phyloP scores from a whole-genome alignment of 64 coral and sea anemone species.

The Stichodactyla helianthus region DNA sequence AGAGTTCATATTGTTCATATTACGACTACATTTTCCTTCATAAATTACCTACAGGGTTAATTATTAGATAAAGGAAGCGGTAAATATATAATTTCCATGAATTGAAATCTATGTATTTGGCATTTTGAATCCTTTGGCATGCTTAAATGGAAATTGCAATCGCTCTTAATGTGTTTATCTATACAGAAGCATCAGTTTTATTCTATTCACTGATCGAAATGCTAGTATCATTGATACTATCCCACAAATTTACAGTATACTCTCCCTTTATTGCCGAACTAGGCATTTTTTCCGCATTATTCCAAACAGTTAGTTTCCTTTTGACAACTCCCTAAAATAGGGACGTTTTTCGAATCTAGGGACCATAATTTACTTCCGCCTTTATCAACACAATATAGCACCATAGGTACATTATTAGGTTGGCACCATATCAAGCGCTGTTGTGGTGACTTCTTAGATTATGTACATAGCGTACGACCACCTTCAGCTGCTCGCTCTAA shows the following conservation, averaged over 20 bases:
- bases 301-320: not conserved
- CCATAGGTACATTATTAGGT: not conserved
- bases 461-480: not conserved
- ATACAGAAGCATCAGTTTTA: not conserved
- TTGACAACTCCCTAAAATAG: conserved; percentile 2
- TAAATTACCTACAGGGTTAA: too few species aligned
- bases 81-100: too few species aligned
- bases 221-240: not conserved
- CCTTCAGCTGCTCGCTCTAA: conserved; percentile 1
- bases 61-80: too few species aligned
- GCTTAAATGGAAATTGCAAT: too few species aligned
- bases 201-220: not conserved
- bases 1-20: too few species aligned
- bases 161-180: not conserved
- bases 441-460: not conserved
- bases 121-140: too few species aligned
- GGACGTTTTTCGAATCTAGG: not conserved
- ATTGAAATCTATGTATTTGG: too few species aligned
- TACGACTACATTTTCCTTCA: too few species aligned
- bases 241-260: not conserved
- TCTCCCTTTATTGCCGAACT: not conserved
- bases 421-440: not conserved
- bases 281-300: not conserved
- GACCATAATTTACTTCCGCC: not conserved
- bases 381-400: not conserved